Percentiles rank a stretch among this genome's conserved stretches.
These are phyloP conservation scores for Arothron firmamentum DNA, from an alignment of 2,113 vertebrate species.

Conservation along the genomic window DNA sequence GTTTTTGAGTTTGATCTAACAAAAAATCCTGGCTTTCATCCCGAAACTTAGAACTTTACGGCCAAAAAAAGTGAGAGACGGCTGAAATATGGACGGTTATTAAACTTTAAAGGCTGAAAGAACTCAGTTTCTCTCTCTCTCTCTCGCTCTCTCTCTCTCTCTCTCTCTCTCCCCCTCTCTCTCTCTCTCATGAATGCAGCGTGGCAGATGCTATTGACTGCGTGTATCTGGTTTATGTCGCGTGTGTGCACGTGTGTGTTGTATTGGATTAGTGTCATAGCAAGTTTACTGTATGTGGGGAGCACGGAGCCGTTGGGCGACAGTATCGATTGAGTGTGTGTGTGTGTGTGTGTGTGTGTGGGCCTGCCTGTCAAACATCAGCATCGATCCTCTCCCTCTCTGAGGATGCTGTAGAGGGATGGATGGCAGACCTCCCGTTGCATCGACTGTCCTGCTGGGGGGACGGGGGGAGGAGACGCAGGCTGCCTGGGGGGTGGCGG, in stretches of 20 bases:
- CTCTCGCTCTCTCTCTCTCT: no score
- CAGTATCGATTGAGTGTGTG: conserved; percentile 23
- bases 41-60: no score
- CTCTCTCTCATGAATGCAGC: no score
- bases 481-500: conserved; percentile 52
- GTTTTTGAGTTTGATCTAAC: no score
- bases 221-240: conserved; percentile 26
- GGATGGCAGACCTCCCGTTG: conserved; percentile 47
- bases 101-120: no score
- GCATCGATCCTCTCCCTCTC: conserved; percentile 60
- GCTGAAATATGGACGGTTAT: no score
- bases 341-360: not conserved
- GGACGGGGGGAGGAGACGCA: conserved; percentile 63
- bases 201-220: conserved; percentile 39
- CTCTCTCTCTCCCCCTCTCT: no score
- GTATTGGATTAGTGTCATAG: conserved; percentile 35
- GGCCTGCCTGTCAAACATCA: conserved; percentile 28
- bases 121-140: no score
- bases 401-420: conserved; percentile 53
- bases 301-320: conserved; percentile 25
- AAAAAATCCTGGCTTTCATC: no score
- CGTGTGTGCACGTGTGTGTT: conserved; percentile 8
- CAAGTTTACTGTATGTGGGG: conserved; percentile 28
- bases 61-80: no score
- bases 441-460: conserved; percentile 61